phyloP scores from a whole-genome alignment of 2,797 vertebrate species.

The Naso thynnoides region DNA sequence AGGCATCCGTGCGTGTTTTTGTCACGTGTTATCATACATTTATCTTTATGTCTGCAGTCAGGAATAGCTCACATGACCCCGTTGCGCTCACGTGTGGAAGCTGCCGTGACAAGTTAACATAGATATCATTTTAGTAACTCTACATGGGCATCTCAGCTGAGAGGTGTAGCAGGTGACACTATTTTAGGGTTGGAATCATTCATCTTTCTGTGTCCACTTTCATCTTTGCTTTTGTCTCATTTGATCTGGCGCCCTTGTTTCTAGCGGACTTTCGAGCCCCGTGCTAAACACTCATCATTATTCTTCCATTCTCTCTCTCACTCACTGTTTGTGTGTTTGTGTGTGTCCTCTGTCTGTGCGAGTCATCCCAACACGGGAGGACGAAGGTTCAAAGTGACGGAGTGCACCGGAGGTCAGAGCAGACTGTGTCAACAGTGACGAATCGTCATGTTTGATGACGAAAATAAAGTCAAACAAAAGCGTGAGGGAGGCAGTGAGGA shows the following conservation, averaged over 20 bases:
- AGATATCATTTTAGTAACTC: conserved; percentile 27
- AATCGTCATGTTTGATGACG: conserved; percentile 60
- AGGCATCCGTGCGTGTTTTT: conserved; percentile 12
- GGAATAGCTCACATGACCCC: conserved; percentile 55
- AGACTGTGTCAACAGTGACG: conserved; percentile 56
- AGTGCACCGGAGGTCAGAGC: conserved; percentile 50
- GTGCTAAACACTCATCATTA: conserved; percentile 47
- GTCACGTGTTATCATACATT: conserved; percentile 11
- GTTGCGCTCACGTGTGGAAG: conserved; percentile 36
- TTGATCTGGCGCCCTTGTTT: conserved; percentile 39
- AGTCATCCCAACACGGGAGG: conserved; percentile 38
- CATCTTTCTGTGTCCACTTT: conserved; percentile 21
- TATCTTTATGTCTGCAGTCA: conserved; percentile 39
- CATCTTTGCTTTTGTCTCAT: conserved; percentile 36
- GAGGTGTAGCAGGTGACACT: conserved; percentile 25
- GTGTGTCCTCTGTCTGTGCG: conserved; percentile 29
- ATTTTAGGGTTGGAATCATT: conserved; percentile 3
- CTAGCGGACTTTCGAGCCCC: conserved; percentile 18
- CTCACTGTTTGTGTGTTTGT: too few relatives aligned
- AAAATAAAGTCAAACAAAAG: conserved; percentile 60
- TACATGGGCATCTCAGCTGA: neutral
- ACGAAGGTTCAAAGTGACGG: conserved; percentile 52
- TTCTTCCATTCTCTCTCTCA: conserved; percentile 19
- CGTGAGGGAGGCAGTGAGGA: conserved; percentile 19
- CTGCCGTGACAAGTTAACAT: conserved; percentile 47